Evolutionary conservation across 2,113 vertebrate genomes (phyloP).

Genomic region (Acrocephalus arundinaceus): DNA sequence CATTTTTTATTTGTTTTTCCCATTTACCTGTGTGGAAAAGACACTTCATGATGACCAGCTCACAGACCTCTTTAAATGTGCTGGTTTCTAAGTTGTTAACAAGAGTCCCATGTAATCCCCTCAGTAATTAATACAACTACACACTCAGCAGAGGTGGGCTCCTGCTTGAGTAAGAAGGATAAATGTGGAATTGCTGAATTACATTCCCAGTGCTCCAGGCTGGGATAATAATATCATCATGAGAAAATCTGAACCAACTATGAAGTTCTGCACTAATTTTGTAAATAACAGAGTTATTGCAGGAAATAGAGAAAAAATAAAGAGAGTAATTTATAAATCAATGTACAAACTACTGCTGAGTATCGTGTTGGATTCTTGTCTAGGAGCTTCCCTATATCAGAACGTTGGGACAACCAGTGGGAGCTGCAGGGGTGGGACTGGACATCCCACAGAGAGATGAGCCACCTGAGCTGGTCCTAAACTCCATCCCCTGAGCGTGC

Average conservation of each 20-base stretch:
- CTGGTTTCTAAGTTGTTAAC: background rate
- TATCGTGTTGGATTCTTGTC: accelerated
- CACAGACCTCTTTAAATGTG: background rate
- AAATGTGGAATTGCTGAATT: background rate
- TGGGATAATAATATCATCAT: background rate
- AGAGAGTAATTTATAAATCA: accelerated
- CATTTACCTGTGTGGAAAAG: background rate
- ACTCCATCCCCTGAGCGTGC: accelerated
- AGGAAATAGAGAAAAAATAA: background rate
- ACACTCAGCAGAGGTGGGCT: background rate
- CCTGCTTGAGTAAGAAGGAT: background rate
- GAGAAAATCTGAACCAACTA: background rate
- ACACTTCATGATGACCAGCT: background rate
- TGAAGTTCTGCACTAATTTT: background rate
- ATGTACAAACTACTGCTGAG: accelerated
- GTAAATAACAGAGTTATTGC: background rate
- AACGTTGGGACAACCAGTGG: accelerated
- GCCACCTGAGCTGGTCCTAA: background rate
- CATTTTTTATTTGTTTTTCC: background rate
- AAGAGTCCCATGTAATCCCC: background rate
- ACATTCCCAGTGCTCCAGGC: background rate
- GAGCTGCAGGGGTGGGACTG: background rate
- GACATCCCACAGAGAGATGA: accelerated
- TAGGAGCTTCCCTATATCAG: background rate
- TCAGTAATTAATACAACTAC: background rate